These are phyloP conservation scores for Strix aluco DNA, from an alignment of 2,113 vertebrate genomes.

Conservation along the genomic window DNA sequence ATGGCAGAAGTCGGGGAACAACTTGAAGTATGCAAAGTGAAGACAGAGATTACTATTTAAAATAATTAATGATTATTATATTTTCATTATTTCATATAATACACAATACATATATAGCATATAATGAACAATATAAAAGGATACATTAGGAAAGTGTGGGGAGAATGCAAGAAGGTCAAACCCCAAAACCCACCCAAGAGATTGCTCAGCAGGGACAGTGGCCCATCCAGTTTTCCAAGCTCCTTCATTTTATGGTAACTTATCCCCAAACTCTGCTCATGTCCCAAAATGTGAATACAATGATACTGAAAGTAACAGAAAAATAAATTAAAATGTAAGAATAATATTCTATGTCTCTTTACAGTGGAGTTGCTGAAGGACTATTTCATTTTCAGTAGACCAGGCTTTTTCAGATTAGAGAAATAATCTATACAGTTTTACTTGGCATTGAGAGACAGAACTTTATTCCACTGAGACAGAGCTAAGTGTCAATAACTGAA, in stretches of 20 bases:
- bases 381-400: neutral
- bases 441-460: neutral
- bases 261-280: neutral
- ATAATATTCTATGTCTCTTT: neutral
- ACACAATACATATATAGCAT: neutral
- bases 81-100: neutral
- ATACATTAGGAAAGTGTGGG: neutral
- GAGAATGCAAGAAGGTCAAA: neutral
- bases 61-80: neutral
- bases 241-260: neutral
- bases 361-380: neutral
- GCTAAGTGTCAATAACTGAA: neutral
- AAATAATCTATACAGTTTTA: neutral
- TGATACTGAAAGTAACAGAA: neutral
- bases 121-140: neutral
- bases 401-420: neutral
- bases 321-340: neutral
- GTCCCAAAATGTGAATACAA: neutral
- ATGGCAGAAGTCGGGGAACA: neutral
- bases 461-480: neutral
- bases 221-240: neutral
- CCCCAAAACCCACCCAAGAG: neutral
- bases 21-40: neutral
- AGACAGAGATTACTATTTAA: neutral
- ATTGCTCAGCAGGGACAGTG: neutral